Evolutionary conservation across 2,888 invertebrate genomes (phyloP).

Genomic region (Nemotelus nigrinus): DNA sequence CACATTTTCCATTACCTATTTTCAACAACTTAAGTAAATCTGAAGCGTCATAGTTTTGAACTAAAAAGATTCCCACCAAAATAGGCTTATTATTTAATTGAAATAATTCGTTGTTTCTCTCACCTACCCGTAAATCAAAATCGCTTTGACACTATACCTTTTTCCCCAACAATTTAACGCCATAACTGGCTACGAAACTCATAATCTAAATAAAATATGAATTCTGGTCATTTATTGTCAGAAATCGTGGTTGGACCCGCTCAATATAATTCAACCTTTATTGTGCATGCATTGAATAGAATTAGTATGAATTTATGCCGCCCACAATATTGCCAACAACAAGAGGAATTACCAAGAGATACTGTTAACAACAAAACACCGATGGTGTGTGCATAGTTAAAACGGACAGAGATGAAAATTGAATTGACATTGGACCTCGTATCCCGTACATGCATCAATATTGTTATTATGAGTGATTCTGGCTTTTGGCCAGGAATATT

Average conservation of each 20-base stretch:
- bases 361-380: neutral
- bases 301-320: slow-evolving; percentile 37
- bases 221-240: slow-evolving; percentile 20
- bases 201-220: slow-evolving; percentile 22
- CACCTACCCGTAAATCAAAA: too few relatives aligned
- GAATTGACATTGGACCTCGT: slow-evolving; percentile 39
- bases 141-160: too few relatives aligned
- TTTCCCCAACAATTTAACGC: too few relatives aligned
- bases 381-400: neutral
- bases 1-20: too few relatives aligned
- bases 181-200: neutral
- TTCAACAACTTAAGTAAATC: too few relatives aligned
- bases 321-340: slow-evolving; percentile 21
- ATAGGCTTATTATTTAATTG: too few relatives aligned
- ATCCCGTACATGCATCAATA: too few relatives aligned
- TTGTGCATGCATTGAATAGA: slow-evolving; percentile 17
- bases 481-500: too few relatives aligned
- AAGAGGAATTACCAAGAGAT: neutral
- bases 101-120: too few relatives aligned
- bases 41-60: too few relatives aligned
- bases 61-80: too few relatives aligned
- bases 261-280: slow-evolving; percentile 35
- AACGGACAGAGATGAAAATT: slow-evolving; percentile 9
- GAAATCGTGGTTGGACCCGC: slow-evolving; percentile 16
- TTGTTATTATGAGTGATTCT: too few relatives aligned